phyloP scores from a whole-genome alignment of 2,797 vertebrate species.

The Ctenosaura bakeri region DNA sequence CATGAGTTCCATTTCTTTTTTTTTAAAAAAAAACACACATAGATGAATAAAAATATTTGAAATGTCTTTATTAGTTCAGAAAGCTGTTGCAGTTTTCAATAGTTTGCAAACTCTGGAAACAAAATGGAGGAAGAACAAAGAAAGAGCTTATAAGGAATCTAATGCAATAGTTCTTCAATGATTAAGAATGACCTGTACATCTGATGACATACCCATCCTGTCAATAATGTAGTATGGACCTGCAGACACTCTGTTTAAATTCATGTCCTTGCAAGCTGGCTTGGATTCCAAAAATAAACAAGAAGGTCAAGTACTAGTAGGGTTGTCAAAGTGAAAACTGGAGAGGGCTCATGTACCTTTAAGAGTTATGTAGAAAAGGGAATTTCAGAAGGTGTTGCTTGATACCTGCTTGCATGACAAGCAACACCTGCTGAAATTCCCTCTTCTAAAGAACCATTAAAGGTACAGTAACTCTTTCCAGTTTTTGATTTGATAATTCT shows the following conservation, averaged over 20 bases:
- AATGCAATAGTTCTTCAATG: background rate
- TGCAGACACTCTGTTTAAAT: background rate
- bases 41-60: background rate
- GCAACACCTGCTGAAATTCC: too few relatives aligned
- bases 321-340: too few relatives aligned
- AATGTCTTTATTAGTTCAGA: constrained; percentile 1
- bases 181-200: background rate
- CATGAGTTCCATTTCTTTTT: background rate
- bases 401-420: too few relatives aligned
- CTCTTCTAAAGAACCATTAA: too few relatives aligned
- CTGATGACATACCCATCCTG: background rate
- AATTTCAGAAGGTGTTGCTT: too few relatives aligned
- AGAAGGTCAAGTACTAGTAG: background rate
- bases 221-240: too few relatives aligned
- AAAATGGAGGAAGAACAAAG: background rate
- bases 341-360: too few relatives aligned
- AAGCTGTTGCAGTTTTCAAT: background rate
- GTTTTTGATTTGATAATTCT: too few relatives aligned
- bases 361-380: too few relatives aligned
- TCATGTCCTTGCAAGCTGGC: background rate
- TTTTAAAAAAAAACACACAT: background rate
- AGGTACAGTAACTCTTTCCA: too few relatives aligned
- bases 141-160: background rate
- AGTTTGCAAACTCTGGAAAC: constrained; percentile 14
- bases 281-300: background rate